A percentile compares a stretch with the other conserved stretches of the same genome.
Conservation (phyloP, 2,888 invertebrate species). For the Ophonus ardosiacus region DNA sequence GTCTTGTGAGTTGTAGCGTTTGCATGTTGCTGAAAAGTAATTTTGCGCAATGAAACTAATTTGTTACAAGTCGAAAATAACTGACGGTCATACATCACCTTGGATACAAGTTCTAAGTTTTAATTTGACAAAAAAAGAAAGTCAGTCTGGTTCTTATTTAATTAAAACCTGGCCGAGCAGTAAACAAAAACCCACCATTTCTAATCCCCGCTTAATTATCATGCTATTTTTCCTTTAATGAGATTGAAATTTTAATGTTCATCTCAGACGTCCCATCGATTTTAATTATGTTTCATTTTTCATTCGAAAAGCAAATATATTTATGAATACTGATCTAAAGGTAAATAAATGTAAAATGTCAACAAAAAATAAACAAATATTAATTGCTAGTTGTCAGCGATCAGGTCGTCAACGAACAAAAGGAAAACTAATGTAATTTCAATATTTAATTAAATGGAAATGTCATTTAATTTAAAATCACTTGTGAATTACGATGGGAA, state of each 20-base stretch:
- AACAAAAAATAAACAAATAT: slow-evolving; percentile 2
- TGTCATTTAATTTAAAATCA: slow-evolving; percentile 5
- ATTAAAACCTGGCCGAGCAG: slow-evolving; percentile 39
- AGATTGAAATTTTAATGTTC: slow-evolving; percentile 39
- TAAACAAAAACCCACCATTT: slow-evolving; percentile 5
- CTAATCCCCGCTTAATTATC: slow-evolving; percentile 38
- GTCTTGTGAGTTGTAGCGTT: not conserved
- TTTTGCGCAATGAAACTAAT: slow-evolving; percentile 28
- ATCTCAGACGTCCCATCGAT: slow-evolving; percentile 24
- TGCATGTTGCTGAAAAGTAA: slow-evolving; percentile 18
- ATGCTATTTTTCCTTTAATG: slow-evolving; percentile 42
- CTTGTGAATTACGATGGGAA: not conserved
- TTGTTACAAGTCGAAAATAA: slow-evolving; percentile 41
- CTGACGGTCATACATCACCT: slow-evolving; percentile 47
- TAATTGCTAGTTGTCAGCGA: not conserved
- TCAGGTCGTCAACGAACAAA: not conserved
- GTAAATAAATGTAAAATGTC: not conserved
- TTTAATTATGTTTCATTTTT: slow-evolving; percentile 33
- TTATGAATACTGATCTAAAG: slow-evolving; percentile 5
- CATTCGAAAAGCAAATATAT: slow-evolving; percentile 28
- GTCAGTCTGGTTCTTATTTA: slow-evolving; percentile 47
- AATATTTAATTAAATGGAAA: slow-evolving; percentile 32
- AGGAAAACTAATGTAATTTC: slow-evolving; percentile 14
- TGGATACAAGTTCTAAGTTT: slow-evolving; percentile 50
- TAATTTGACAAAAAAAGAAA: slow-evolving; percentile 59